Base-by-base conservation (phyloP, 2,797 vertebrate genomes). In the Mionectes olivaceus region DNA sequence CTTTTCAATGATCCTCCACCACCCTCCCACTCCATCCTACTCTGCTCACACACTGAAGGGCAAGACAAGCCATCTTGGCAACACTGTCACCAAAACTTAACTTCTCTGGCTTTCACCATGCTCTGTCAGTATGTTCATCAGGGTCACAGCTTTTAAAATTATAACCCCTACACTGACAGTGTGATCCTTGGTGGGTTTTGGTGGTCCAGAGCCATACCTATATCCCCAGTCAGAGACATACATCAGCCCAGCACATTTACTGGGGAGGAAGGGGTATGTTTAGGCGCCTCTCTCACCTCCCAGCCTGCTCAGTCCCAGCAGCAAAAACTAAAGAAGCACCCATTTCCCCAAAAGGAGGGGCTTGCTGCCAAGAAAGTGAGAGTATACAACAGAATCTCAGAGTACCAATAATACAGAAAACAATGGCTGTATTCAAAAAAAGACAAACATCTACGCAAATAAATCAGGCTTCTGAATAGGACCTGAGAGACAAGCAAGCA, bases 21-120 rank as follows among this genome's bases (percentile, higher is more conserved):
- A 87, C 32, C 81, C 76, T 82, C 89, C 83, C 46, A 75, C 63
- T 84, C 64, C 78, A 89, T 83, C 81, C 89, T 78, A 30, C 83
- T 65, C 89, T 55, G 43, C 77, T 89, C 61, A 41, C 37, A 28
- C 35, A 2, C 25, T 5, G 2, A 76, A 81, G 78, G 43, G 87
- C 78, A 82, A 71, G 67, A 60, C 0, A 0, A 92, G 21, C 16
- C 50, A 52, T 61, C 70, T 53, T 53, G 49, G 57, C 65, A 80
- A 75, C 9, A 5, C 52, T 56, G 53, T 27, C 87, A 89, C 23
- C 41, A 60, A 60, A 87, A 27, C 30, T 41, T 28, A 4, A 8
- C 43, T 90, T 70, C 7, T 32, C 39, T 71, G 50, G 50, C 39
- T 75, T 84, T 59, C 63, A 22, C 46, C 2, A 3, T 9, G 17